Evolutionary conservation across 2,888 invertebrate genomes (phyloP).

Genomic region (Dione vanillae): DNA sequence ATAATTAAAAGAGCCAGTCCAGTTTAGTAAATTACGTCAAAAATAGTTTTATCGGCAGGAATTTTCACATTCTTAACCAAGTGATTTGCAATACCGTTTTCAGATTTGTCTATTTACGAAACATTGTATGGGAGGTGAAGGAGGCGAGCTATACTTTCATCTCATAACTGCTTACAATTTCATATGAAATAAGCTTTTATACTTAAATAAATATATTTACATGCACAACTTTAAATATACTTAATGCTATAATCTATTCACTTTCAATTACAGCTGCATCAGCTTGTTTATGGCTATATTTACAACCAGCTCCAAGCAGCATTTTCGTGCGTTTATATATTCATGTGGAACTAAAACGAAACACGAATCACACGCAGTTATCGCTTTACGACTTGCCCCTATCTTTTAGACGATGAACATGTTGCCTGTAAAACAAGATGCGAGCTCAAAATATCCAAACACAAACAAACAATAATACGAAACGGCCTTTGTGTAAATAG

Average conservation of each 20-base stretch:
- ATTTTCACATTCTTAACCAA: not conserved
- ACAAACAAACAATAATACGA: constrained; percentile 64
- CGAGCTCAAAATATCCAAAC: constrained; percentile 67
- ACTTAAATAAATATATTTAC: too few relatives aligned
- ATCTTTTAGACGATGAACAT: constrained; percentile 72
- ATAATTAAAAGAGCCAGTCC: too few relatives aligned
- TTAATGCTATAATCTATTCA: not conserved
- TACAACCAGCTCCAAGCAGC: too few relatives aligned
- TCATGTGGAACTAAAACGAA: constrained; percentile 59
- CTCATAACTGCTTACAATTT: not conserved
- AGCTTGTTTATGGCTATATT: not conserved
- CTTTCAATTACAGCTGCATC: too few relatives aligned
- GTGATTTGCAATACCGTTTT: not conserved
- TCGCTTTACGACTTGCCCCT: constrained; percentile 68
- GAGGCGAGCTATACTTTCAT: not conserved
- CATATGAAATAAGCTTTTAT: not conserved
- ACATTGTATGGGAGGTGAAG: not conserved
- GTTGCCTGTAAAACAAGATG: constrained; percentile 67
- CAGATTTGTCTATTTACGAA: not conserved
- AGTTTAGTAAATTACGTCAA: too few relatives aligned
- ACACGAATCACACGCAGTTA: constrained; percentile 60
- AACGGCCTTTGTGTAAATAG: constrained; percentile 41
- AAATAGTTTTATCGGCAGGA: too few relatives aligned
- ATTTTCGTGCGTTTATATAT: not conserved
- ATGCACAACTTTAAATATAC: not conserved